Percentiles rank a stretch among this genome's conserved stretches.
These are phyloP conservation scores for Bombus consobrinus DNA, from an alignment of 1,140 invertebrate species.

Conservation along the genomic window DNA sequence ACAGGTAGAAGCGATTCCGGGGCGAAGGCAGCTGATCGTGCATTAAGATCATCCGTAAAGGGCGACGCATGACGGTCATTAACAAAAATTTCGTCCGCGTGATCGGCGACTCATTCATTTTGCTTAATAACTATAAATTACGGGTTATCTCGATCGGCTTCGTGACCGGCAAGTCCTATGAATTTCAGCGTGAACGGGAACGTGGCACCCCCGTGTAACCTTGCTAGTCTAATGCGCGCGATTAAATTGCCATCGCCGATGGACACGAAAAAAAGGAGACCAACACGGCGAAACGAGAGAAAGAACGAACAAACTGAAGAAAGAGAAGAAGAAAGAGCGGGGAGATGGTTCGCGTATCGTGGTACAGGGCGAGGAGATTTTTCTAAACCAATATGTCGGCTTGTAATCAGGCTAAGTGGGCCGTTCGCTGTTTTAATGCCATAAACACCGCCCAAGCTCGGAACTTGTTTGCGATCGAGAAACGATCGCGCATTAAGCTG, in stretches of 20 bases:
- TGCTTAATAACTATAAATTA: slow-evolving; percentile 78
- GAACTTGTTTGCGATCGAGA: slow-evolving; percentile 38
- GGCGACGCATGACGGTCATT: slow-evolving; percentile 46
- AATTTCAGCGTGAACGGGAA: slow-evolving; percentile 60
- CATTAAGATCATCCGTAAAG: slow-evolving; percentile 53
- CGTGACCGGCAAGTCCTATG: slow-evolving; percentile 70
- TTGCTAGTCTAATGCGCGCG: slow-evolving; percentile 50
- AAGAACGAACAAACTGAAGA: background rate
- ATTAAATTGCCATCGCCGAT: slow-evolving; percentile 19
- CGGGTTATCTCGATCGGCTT: slow-evolving; percentile 69
- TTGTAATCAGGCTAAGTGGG: slow-evolving; percentile 46
- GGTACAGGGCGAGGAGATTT: background rate
- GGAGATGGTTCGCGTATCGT: background rate
- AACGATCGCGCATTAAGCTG: slow-evolving; percentile 28
- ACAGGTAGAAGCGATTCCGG: background rate
- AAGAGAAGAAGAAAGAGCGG: background rate
- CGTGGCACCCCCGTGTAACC: slow-evolving; percentile 63
- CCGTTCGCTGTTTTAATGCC: slow-evolving; percentile 27
- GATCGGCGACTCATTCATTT: slow-evolving; percentile 73
- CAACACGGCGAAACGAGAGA: background rate
- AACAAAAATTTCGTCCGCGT: slow-evolving; percentile 73
- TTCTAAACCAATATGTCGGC: slow-evolving; percentile 31
- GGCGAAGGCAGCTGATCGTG: background rate
- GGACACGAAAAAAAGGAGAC: background rate
- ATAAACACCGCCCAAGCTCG: slow-evolving; percentile 23